A percentile compares a stretch with the other conserved stretches of the same genome.
Conservation (phyloP, 2,797 vertebrate genomes). For the Paguma larvata region DNA sequence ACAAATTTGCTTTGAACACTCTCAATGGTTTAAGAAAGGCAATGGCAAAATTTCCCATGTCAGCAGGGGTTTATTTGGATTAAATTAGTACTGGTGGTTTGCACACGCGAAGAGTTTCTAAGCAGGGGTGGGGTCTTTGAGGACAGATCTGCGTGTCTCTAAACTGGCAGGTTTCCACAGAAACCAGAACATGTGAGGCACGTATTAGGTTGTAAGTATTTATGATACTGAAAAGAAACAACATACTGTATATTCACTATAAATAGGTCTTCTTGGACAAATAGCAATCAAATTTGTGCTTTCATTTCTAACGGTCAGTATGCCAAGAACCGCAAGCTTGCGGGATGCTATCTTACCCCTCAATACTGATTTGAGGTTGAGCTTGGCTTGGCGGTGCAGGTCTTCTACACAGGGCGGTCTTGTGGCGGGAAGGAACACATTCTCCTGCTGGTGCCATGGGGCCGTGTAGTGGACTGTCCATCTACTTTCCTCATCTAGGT, state of each 20-base stretch:
- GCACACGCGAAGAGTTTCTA: neutral
- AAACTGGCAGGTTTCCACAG: conserved; percentile 11
- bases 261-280: conserved; percentile 14
- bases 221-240: neutral
- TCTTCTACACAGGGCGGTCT: conserved; percentile 96
- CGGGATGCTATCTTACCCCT: conserved; percentile 90
- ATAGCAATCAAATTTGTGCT: neutral
- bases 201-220: neutral
- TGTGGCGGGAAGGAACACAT: conserved; percentile 95
- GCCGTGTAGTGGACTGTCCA: conserved; percentile 98
- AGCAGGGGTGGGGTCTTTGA: neutral
- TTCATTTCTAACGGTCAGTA: neutral
- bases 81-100: neutral
- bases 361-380: conserved; percentile 98
- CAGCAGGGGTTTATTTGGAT: conserved; percentile 11
- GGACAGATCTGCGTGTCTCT: neutral
- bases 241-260: neutral
- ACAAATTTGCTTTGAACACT: conserved; percentile 28
- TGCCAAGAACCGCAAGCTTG: neutral
- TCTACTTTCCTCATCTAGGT: conserved; percentile 98
- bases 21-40: neutral
- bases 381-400: conserved; percentile 97
- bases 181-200: neutral
- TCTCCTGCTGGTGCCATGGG: conserved; percentile 98
- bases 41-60: neutral